Evolutionary conservation across 1,140 invertebrate genomes (phyloP), one percentile per base, ranked within the genome.

Genomic region (Tetraneura akinire): DNA sequence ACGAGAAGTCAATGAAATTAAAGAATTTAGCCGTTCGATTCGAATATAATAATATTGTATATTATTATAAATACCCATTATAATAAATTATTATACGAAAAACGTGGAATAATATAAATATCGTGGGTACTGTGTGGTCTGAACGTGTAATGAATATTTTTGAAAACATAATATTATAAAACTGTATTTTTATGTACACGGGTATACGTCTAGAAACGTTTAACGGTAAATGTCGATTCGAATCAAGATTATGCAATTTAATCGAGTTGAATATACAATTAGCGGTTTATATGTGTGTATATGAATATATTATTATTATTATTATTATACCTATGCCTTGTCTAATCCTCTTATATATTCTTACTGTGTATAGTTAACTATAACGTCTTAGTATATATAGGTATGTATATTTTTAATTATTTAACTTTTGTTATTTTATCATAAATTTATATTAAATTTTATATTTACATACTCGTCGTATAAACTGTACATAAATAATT

Each of bases 201-300:
- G 32, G 32, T 64, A 18, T 64, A 42, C 37, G 4, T 23, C 5
- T 16, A 37, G 23, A 21, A 29, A 70, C 32, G 14, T 42, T 70
- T 66, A 70, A 70, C 66, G 66, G 45, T 49, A 70, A 49, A 70
- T 49, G 23, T 70, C 3, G 45, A 49, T 70, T 70, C 47, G 11
- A 47, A 70, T 49, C 45, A 8, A 70, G 45, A 70, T 49, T 49
- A 70, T 49, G 66, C 45, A 70, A 70, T 70, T 49, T 70, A 29
- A 70, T 70, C 18, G 42, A 70, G 66, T 70, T 10, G 66, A 70
- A 70, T 70, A 49, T 45, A 32, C 11, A 11, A 68, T 68, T 68
- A 45, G 64, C 37, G 16, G 42, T 45, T 68, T n/a, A 37, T 37
- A 37, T 37, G 8, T 37, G 8, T 37, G 8, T 37, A 37, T 37